Base-by-base conservation (phyloP, 2,113 vertebrate genomes). In the Melanerpes formicivorus region DNA sequence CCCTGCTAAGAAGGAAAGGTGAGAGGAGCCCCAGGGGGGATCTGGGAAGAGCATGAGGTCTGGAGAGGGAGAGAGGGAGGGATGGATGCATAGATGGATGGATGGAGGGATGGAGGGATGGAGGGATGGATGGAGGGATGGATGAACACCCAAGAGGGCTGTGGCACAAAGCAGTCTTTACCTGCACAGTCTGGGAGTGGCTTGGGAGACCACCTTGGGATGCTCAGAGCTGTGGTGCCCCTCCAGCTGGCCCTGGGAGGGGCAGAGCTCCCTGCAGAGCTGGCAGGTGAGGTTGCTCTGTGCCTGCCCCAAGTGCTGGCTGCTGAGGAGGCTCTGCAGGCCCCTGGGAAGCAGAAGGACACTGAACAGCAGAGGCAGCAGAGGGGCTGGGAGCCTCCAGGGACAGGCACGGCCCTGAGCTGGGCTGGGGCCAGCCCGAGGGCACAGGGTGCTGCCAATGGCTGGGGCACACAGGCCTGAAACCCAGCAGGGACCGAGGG, bases 241-340 rank as follows among this genome's bases (percentile, higher is more conserved):
- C 59, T 98, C 98, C 55, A 98, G 97, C 95, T 98, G 97, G 1
- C 89, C 30, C 87, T 98, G 98, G 26, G 97, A 97, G 42, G 88
- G 78, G 95, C 98, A 98, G 80, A 98, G 95, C 55, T 98, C 97
- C 42, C 97, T 90, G 14, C 98, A 99, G 80, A 98, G 94, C 42
- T 98, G 96, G 5, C 98, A 99, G 88, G 97, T 90, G 75, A 98
- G 98, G 6, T 95, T 96, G 65, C 82, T 97, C 30, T 96, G 94
- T 1, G 90, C 93, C 87, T 98, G 97, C 90, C 91, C 95, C 50
- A 96, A 72, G 63, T 98, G 98, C 84, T 98, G 94, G 0, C 90
- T 97, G 92, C 96, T 95, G 65, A 97, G 65, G 1, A 98, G 98
- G 89, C 97, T 98, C 96, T 98, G 98, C 89, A 99, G 32, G 98